These are phyloP conservation scores for Canis aureus DNA, from an alignment of 2,113 vertebrate genomes.

Conservation along the genomic window DNA sequence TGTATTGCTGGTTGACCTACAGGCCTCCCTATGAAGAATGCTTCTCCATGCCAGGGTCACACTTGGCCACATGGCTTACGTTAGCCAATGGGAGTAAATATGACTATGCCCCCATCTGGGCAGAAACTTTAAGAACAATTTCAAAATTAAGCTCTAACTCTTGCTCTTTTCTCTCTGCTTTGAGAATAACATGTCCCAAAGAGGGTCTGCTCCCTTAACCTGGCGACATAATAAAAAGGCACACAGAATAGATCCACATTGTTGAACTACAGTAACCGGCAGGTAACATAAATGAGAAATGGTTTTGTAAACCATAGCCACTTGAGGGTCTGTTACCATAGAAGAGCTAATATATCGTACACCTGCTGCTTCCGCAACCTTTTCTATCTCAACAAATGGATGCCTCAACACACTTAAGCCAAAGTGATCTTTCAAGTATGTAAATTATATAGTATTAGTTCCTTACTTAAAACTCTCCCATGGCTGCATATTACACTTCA, in stretches of 20 bases:
- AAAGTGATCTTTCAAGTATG: conserved; percentile 6
- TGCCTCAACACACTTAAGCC: not conserved
- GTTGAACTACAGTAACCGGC: not conserved
- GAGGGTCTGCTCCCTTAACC: not conserved
- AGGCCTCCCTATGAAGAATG: not conserved
- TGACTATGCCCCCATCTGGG: not conserved
- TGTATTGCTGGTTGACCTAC: not conserved
- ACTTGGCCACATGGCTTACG: not conserved
- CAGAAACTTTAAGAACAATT: not conserved
- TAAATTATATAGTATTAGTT: not conserved
- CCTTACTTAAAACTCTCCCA: not conserved
- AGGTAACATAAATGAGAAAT: not conserved
- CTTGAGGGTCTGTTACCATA: not conserved
- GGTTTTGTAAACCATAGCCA: not conserved
- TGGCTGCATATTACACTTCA: not conserved
- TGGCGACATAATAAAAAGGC: not conserved
- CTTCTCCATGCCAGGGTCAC: accelerated
- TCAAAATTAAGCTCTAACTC: not conserved
- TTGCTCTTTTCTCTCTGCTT: not conserved
- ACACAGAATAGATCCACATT: not conserved
- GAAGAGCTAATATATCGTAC: not conserved
- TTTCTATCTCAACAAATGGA: conserved; percentile 17
- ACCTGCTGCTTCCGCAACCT: not conserved
- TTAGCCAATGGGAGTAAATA: not conserved
- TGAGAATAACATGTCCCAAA: not conserved